Evolutionary conservation across 1,140 invertebrate species (phyloP).

Genomic region (Diuraphis noxia): DNA sequence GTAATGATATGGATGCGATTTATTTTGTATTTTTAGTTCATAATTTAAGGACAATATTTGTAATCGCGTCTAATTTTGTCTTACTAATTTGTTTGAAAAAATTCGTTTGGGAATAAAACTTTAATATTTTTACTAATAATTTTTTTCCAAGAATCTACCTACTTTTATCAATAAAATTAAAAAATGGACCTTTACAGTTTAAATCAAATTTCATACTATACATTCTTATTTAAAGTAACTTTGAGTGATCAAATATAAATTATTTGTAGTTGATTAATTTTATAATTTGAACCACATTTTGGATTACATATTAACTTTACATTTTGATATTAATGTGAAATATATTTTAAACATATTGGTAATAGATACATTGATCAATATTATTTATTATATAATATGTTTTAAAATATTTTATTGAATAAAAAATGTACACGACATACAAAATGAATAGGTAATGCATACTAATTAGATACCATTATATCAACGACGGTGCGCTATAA

Average conservation of each 20-base stretch:
- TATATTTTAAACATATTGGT: background rate
- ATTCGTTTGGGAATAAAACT: background rate
- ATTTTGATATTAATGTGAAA: too few species aligned
- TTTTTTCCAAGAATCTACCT: too few species aligned
- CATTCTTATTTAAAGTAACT: too few species aligned
- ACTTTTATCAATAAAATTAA: too few species aligned
- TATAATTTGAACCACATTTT: background rate
- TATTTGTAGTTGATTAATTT: background rate
- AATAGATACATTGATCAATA: background rate
- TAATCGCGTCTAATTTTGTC: background rate
- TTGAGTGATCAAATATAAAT: background rate
- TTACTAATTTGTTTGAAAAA: background rate
- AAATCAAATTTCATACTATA: too few species aligned
- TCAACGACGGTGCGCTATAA: background rate
- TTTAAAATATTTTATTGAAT: background rate
- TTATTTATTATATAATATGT: background rate
- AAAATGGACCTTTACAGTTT: too few species aligned
- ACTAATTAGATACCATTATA: too few species aligned
- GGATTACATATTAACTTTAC: background rate
- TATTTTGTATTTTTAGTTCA: background rate
- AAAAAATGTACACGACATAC: background rate
- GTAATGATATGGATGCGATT: background rate
- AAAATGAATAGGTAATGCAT: background rate
- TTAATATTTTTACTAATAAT: too few species aligned
- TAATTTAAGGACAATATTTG: background rate